Evolutionary conservation across 2,113 vertebrate genomes (phyloP).

Genomic region (Pleuronectes platessa): DNA sequence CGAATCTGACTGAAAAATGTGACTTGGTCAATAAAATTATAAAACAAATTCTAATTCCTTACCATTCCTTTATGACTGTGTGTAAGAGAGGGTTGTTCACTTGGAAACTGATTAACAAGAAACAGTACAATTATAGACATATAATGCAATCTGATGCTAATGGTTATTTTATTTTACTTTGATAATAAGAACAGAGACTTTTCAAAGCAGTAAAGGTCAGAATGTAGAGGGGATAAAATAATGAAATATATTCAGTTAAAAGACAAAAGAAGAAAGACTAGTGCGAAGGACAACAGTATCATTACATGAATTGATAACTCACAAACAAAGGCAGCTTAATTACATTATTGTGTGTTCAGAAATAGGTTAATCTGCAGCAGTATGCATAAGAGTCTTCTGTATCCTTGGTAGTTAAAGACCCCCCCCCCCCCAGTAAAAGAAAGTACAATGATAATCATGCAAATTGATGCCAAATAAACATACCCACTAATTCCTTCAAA

Average conservation of each 20-base stretch:
- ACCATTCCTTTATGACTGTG: constrained; percentile 87
- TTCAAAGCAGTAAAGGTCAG: constrained; percentile 1
- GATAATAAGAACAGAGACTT: background rate
- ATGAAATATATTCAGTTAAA: background rate
- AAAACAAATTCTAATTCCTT: constrained; percentile 66
- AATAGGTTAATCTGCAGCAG: constrained; percentile 44
- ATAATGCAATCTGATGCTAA: background rate
- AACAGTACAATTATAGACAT: background rate
- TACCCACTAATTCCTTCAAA: constrained; percentile 95
- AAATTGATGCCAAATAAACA: constrained; percentile 75
- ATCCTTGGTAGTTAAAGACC: background rate
- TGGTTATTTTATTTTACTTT: background rate
- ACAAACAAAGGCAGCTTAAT: constrained; percentile 19
- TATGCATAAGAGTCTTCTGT: constrained; percentile 7
- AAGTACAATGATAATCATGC: constrained; percentile 49
- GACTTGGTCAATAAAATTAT: background rate
- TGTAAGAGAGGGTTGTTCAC: constrained; percentile 87
- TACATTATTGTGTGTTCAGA: constrained; percentile 22
- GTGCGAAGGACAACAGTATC: constrained; percentile 9
- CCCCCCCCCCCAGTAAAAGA: constrained; percentile 14
- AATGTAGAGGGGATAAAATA: constrained; percentile 7
- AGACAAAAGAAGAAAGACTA: constrained; percentile 20
- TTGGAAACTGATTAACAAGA: constrained; percentile 81
- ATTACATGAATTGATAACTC: constrained; percentile 21
- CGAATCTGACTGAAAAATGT: constrained; percentile 8